Evolutionary conservation across 1,140 invertebrate genomes (phyloP), one percentile per base, ranked within the genome.

Genomic region (Samia ricini): DNA sequence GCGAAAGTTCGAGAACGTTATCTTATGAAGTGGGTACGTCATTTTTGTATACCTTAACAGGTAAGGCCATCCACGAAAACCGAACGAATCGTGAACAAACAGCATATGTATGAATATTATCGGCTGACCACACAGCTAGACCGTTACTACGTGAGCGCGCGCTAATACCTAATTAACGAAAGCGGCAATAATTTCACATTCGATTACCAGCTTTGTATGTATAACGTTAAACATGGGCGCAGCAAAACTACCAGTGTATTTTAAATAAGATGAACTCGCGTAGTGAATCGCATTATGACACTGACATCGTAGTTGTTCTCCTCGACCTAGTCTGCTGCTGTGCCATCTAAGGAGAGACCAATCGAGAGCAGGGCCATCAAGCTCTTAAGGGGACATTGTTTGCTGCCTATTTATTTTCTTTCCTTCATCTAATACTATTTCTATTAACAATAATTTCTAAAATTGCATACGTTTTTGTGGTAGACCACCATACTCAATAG

Each of bases 331-430:
- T 89, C 83, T 89, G 76, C 75, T 78, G 78, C 71, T 83, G 86
- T 85, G 84, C 83, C 86, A 89, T 89, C 86, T 89, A 89, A 83
- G 85, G 83, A 89, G 83, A 89, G 82, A 85, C 74, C 77, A 80
- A 89, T 89, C 85, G 87, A 88, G 87, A 89, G 87, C 87, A 88
- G 79, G 87, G 87, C 83, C 87, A 85, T 70, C 83, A 72, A 68
- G 81, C 79, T 85, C 76, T 85, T 89, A 88, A 85, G 79, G 78
- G 71, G 76, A 81, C 72, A 86, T 79, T 81, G 74, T 81, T 84
- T 69, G 72, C 33, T 56, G 24, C 20, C 22, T 60, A 56, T 62
- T 54, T 65, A 36, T 65, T 29, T 61, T 56, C 54, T 48, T 29
- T 29, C 4, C 6, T 56, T 20, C 7, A 29, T 52, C 21, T 52